Evolutionary conservation across 2,888 invertebrate species (phyloP), one percentile per base, ranked within the genome.

Genomic region (Caenorhabditis wallacei): DNA sequence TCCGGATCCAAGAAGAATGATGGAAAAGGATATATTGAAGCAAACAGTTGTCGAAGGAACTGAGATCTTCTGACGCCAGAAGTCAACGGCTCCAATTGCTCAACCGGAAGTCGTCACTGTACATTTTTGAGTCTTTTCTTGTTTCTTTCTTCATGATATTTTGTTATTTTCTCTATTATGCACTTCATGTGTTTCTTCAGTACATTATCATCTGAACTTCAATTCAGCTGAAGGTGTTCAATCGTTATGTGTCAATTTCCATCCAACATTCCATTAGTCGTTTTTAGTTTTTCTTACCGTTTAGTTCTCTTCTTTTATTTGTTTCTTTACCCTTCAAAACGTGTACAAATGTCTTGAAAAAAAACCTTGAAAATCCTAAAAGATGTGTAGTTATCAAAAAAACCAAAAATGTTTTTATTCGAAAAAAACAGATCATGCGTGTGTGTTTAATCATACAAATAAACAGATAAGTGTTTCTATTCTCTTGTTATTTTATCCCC

Each of bases 11-110:
- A 48, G 43, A 18, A 22, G 51, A 11, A 61, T 61, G 3, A 40
- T 76, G 69, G 51, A 76, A 26, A 37, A 68, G 35, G 76, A 76
- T 26, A 76, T 76, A 24, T 11, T 76, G 43, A 76, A 76, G 30
- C 13, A 43, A 5, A 10, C 48, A 1, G 46, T 26, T 3, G 35
- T 70, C 35, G 64, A 40, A 37, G 46, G 54, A 43, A 59, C 63
- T 0, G 30, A 54, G 11, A 64, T 76, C 59, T 76, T 57, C 46
- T 76, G 68, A 68, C 69, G 75, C 66, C 75, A 68, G 40, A 43
- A 48, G 37, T 63, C 74, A 13, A 30, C 66, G 74, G 56, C 63
- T 43, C 74, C 26, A 30, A 11, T 40, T 4, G 30, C 35, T 26
- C 30, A 63, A 13, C 30, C 72, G n/a, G 54, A 68, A 35, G 75